Base-by-base conservation (phyloP, 2,888 invertebrate species). In the Drosophila formosana region DNA sequence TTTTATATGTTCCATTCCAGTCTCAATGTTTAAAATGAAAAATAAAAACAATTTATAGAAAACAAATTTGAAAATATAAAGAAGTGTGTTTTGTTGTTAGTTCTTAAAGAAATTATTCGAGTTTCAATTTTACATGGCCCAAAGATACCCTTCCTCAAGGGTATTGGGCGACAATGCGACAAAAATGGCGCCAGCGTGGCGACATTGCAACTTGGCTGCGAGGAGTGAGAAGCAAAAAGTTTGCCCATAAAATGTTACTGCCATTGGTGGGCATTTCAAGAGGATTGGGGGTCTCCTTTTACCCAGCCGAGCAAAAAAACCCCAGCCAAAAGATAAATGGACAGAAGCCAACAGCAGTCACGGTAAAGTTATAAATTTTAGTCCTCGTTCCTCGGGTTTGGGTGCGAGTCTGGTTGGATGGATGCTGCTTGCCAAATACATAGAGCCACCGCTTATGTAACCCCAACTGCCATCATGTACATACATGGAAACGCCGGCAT, bases 101-200 rank as follows among this genome's bases (percentile, higher is more conserved):
- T 30, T 56, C 3, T 45, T 25, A 41, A 43, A 50, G 37, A 39
- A n/a, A 11, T 18, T 18, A 28, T 8, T 18, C 18, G 23, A 32
- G 4, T 8, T 13, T 39, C 5, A 43, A 23, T 23, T 34, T 13
- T 7, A 8, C 5, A n/a, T 46, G 30, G 43, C 55, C 55, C 43
- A 25, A 30, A 13, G 32, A 13, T 55, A 32, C 13, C 53, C 55
- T 55, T 55, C 43, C 9, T 32, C 43, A 43, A 43, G 55, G 55
- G n/a, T 43, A 30, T 55, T 43, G 23, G 23, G 3, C 28, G 30
- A 75, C 82, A 88, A 82, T 91, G 91, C 91, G 91, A 77, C 90
- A 90, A 90, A 89, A 86, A 78, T 88, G 91, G 92, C 92, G 91
- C 91, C 91, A 79, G 81, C 75, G 75, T 82, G 91, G 80, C 91